Base-by-base conservation (phyloP, 2,113 vertebrate genomes). In the Cervus canadensis region DNA sequence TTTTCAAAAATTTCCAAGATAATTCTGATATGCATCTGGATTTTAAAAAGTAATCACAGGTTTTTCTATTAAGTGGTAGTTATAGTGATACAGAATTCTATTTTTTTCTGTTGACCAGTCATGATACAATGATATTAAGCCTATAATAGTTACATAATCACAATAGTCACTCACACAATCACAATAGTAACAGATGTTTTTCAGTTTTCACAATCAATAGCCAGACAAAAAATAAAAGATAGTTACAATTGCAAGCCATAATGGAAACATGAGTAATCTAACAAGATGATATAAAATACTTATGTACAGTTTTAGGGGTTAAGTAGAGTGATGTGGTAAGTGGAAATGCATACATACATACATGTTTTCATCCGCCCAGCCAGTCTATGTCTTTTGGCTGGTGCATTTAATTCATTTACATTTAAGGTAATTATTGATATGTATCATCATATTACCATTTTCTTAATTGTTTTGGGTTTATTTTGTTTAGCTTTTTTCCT, bases 341-440 rank as follows among this genome's bases (percentile, higher is more conserved):
- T 36, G 67, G 67, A 74, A 23, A 74, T 13, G 67, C n/a, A 40
- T 74, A 11, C 36, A 25, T 74, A 11, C 36, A 25, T 74, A 11
- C 21, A 40, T 2, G 5, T 74, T 23, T 40, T 71, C n/a, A 40
- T 71, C 19, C 0, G 0, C n/a, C 67, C 67, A 71, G n/a, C 19
- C 62, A n/a, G 62, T 67, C 62, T 71, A 23, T 40, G 67, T 40
- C 67, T 74, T 74, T 74, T 74, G 67, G n/a, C 21, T 74, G 36
- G 36, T 74, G 67, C 10, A 74, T 74, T 40, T 74, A 40, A 23
- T 40, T 74, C 19, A 74, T 40, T 74, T 74, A 40, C n/a, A 6
- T 40, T 74, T 74, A 74, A 13, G 67, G 36, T 74, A 74, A 74
- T 74, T 74, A 74, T 23, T 74, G 64, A 40, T 40, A 74, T 40